These are phyloP conservation scores for Macropus fuliginosus DNA, from an alignment of 2,797 vertebrate species.

Conservation along the genomic window DNA sequence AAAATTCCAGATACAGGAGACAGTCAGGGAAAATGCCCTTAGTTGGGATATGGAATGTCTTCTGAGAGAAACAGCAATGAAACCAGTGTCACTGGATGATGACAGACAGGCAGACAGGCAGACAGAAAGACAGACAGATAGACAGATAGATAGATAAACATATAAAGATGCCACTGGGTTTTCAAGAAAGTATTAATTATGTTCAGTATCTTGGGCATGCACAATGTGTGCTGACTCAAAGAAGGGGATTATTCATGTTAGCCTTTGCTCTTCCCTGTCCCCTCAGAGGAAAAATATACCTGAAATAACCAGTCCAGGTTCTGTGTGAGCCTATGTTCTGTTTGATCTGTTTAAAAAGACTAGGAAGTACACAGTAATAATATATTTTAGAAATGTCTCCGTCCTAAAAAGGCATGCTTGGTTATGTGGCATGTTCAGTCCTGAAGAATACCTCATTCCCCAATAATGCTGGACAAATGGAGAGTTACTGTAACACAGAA, in stretches of 20 bases:
- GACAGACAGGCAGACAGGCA: too few species aligned
- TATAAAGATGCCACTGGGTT: not conserved
- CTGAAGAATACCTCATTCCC: constrained; percentile 17
- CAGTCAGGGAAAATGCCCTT: not conserved
- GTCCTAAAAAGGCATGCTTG: not conserved
- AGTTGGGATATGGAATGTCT: not conserved
- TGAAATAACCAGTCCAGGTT: not conserved
- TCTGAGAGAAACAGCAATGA: not conserved
- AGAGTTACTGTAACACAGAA: constrained; percentile 10
- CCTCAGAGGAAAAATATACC: not conserved
- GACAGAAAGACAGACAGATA: too few species aligned
- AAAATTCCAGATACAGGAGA: not conserved
- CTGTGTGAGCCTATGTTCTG: not conserved
- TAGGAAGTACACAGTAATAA: not conserved
- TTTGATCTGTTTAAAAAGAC: not conserved
- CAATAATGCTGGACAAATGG: constrained; percentile 26
- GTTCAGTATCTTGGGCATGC: not conserved
- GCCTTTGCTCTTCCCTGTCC: not conserved
- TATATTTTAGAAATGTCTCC: not conserved
- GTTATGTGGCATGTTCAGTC: not conserved
- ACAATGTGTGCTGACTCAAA: not conserved
- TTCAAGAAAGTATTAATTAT: not conserved
- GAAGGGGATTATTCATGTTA: not conserved
- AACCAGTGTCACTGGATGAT: not conserved
- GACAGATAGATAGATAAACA: not conserved